Base-by-base conservation (phyloP, 1,140 invertebrate genomes). In the Leptopilina clavipes region DNA sequence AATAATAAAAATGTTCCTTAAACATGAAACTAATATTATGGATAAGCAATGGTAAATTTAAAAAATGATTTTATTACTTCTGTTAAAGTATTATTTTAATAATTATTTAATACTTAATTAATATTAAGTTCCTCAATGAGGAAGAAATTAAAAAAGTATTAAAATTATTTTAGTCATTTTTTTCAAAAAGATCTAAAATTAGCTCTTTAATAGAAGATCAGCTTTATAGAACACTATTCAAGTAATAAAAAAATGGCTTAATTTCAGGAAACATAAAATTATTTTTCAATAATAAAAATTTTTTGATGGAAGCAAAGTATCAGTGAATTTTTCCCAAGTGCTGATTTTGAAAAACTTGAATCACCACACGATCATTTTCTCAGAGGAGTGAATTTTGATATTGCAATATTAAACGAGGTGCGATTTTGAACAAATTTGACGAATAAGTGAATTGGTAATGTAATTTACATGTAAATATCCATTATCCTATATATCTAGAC, bases 371-470 rank as follows among this genome's bases (percentile, higher is more conserved):
- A 65, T 31, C 25, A 65, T 65, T 65, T 65, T 14, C 25, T 31
- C 22, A 6, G 25, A 22, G 14, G 18, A 25, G n/a, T 65, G n/a
- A 65, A 65, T 65, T 65, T 65, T 14, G 25, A 65, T 65, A 37
- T 31, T 31, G 59, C 25, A n/a, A 59, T 22, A n/a, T 65, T 22
- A 65, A 65, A 65, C 59, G 56, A 65, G 59, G 14, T 31, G 59
- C 25, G 25, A 31, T 65, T 65, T 31, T 65, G 12, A 14, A 31
- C 12, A 65, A 31, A 65, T 31, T 31, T 25, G 10, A 37, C 5
- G 12, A 37, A 52, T 52, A 52, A 14, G 59, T n/a, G 12, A 65
- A 65, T 65, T 65, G 22, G 25, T 31, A 65, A 65, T 31, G 14
- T 31, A 65, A 31, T 65, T 65, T 65, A 65, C 7, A 31, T 65